Percentiles rank a stretch among this genome's conserved stretches.
Conservation (phyloP, 2,888 invertebrate species). For the Melieria omissa region DNA sequence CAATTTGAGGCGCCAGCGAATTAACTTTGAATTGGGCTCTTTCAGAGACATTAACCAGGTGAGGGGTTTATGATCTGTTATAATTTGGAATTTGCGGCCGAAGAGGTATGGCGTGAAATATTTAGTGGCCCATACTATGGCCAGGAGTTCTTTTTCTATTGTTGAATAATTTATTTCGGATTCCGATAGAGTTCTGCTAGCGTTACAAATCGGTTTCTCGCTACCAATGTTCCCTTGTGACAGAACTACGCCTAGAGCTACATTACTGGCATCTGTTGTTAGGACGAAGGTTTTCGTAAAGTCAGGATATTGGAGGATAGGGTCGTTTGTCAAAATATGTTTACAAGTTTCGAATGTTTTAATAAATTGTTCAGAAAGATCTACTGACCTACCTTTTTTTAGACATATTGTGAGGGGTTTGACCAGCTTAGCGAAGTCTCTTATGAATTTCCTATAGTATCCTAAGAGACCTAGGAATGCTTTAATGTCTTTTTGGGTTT, state of each 20-base stretch:
- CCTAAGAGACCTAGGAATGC: too few relatives aligned
- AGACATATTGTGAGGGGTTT: too few relatives aligned
- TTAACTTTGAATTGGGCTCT: background rate
- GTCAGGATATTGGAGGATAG: constrained; percentile 43
- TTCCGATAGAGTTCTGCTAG: constrained; percentile 1
- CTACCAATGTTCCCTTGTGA: constrained; percentile 47
- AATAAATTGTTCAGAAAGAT: too few relatives aligned
- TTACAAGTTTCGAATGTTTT: background rate
- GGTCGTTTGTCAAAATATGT: constrained; percentile 3
- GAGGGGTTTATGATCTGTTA: background rate
- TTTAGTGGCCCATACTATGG: constrained; percentile 33
- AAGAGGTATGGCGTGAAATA: constrained; percentile 19
- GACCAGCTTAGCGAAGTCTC: too few relatives aligned
- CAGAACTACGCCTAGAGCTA: constrained; percentile 51
- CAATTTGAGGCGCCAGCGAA: background rate
- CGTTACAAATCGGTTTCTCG: constrained; percentile 1
- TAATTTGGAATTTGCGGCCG: constrained; percentile 2
- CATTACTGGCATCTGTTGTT: constrained; percentile 54
- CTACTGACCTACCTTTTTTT: too few relatives aligned
- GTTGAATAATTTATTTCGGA: constrained; percentile 16
- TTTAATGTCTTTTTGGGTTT: too few relatives aligned
- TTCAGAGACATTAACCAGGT: background rate
- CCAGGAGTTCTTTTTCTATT: constrained; percentile 20
- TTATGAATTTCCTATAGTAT: too few relatives aligned
- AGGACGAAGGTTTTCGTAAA: constrained; percentile 54